Percentiles rank a stretch among this genome's conserved stretches.
phyloP scores from a whole-genome alignment of 2,113 vertebrate genomes.

The Aleadryas rufinucha region DNA sequence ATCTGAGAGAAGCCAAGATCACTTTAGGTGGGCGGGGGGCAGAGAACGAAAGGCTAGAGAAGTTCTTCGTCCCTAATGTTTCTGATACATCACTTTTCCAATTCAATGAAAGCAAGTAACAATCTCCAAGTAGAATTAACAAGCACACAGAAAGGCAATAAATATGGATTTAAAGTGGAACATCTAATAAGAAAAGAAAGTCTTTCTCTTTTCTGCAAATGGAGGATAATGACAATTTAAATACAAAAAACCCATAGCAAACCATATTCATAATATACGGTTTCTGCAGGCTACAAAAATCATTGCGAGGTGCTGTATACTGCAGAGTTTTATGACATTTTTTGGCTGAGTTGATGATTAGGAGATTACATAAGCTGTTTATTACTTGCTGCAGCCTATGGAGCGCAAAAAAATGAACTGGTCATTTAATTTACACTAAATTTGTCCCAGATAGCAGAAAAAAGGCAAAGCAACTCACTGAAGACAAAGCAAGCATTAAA shows the following conservation, averaged over 20 bases:
- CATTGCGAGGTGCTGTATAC: constrained; percentile 33
- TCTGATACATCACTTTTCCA: neutral
- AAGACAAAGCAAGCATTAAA: constrained; percentile 37
- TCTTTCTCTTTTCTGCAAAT: constrained; percentile 18
- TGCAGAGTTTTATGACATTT: constrained; percentile 53
- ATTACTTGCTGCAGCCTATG: constrained; percentile 58
- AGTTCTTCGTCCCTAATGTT: neutral
- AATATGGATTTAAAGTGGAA: neutral
- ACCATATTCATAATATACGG: constrained; percentile 44
- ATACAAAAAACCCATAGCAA: constrained; percentile 28
- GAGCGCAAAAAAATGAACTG: constrained; percentile 57
- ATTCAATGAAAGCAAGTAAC: neutral
- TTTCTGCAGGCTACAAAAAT: constrained; percentile 52
- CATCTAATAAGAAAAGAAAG: constrained; percentile 16
- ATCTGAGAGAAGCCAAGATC: neutral
- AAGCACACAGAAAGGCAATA: constrained; percentile 4
- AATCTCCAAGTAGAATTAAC: constrained; percentile 10
- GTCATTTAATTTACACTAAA: constrained; percentile 65
- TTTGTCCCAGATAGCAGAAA: constrained; percentile 37
- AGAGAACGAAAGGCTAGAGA: neutral
- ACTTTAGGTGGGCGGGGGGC: accelerated
- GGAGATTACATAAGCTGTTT: constrained; percentile 68
- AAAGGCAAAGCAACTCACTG: constrained; percentile 24
- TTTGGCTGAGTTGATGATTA: constrained; percentile 65
- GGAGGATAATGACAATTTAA: constrained; percentile 25